Percentiles rank a stretch among this genome's conserved stretches.
Conservation (phyloP, 2,888 invertebrate species). For the Metallyticus violacea region DNA sequence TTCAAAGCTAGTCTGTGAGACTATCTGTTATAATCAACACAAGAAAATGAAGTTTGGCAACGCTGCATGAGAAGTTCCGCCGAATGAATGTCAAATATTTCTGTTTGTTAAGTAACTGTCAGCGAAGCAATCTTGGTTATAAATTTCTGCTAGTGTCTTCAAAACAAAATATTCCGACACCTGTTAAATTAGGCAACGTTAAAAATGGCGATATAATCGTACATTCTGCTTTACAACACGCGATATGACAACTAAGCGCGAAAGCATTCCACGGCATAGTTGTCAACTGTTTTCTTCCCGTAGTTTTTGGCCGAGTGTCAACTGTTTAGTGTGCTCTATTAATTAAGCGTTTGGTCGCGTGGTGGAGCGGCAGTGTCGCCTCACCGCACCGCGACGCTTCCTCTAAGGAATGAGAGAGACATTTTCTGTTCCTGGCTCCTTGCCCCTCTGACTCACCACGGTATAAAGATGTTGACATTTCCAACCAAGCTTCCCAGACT, state of each 20-base stretch:
- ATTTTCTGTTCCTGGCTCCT: background rate
- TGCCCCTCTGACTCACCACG: background rate
- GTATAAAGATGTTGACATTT: background rate
- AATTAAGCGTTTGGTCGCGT: background rate
- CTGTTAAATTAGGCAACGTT: background rate
- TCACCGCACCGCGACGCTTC: background rate
- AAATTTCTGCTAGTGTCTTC: background rate
- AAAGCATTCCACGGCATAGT: background rate
- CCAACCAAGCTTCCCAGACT: background rate
- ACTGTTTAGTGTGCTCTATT: background rate
- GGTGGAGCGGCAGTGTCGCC: background rate
- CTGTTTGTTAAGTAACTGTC: background rate
- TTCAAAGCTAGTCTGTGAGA: too few species aligned
- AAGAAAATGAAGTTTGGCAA: background rate
- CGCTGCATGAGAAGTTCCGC: background rate
- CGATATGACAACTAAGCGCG: too few species aligned
- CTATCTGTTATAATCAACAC: too few species aligned
- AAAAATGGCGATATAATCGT: background rate
- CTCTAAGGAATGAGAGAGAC: background rate
- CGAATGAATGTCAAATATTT: background rate
- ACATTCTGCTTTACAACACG: background rate
- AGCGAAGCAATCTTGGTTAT: too few species aligned
- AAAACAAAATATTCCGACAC: background rate
- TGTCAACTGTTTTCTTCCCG: background rate
- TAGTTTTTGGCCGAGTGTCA: background rate